phyloP scores from a whole-genome alignment of 2,888 invertebrate genomes.

The Aleiodes testaceus region DNA sequence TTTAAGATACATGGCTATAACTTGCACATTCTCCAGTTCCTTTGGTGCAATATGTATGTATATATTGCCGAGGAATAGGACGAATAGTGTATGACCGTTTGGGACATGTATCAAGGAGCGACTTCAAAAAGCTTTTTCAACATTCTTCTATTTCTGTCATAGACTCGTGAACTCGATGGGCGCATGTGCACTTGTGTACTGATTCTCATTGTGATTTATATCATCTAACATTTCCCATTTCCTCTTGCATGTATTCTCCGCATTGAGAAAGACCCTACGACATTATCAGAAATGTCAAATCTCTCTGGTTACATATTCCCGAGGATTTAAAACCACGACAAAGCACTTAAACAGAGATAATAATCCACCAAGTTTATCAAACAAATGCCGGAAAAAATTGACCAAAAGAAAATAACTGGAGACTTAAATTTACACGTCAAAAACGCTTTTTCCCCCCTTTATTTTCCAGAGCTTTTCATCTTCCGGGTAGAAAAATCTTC shows the following conservation, averaged over 20 bases:
- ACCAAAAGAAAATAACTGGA: background rate
- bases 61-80: background rate
- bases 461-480: conserved; percentile 27
- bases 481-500: conserved; percentile 28
- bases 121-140: conserved; percentile 25
- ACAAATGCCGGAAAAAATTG: background rate
- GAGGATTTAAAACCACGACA: background rate
- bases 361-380: conserved; percentile 22
- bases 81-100: background rate
- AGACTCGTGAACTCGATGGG: background rate
- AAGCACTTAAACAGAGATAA: conserved; percentile 12
- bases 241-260: conserved; percentile 28
- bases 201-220: conserved; percentile 36
- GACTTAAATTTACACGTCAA: conserved; percentile 24
- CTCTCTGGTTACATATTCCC: background rate
- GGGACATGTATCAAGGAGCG: conserved; percentile 14
- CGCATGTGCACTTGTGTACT: background rate
- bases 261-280: conserved; percentile 1
- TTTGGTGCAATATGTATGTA: conserved; percentile 22
- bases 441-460: conserved; percentile 18
- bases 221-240: conserved; percentile 33
- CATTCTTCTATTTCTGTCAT: too few species aligned
- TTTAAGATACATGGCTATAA: conserved; percentile 40
- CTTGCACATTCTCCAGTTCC: conserved; percentile 24
- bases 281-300: conserved; percentile 18